phyloP scores from a whole-genome alignment of 1,140 invertebrate species.

The Drosophila nikananu region DNA sequence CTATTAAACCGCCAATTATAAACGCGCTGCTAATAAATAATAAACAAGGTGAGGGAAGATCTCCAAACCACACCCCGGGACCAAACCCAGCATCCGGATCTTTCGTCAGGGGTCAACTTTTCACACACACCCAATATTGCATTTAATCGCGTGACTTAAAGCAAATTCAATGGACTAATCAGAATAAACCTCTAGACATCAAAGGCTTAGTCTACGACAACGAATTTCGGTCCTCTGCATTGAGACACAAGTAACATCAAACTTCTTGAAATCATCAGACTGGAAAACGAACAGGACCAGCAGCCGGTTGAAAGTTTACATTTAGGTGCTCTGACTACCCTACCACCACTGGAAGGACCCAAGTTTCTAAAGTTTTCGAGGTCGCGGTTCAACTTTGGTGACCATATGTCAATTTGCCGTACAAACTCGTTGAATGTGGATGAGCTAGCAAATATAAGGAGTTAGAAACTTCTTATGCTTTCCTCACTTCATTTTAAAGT shows the following conservation, averaged over 20 bases:
- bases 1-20: slow-evolving; percentile 75
- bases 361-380: slow-evolving; percentile 51
- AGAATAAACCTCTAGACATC: slow-evolving; percentile 34
- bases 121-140: no score
- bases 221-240: slow-evolving; percentile 49
- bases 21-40: slow-evolving; percentile 64
- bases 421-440: slow-evolving; percentile 59
- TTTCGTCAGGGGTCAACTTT: slow-evolving; percentile 14
- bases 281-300: slow-evolving; percentile 6
- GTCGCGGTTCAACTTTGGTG: slow-evolving; percentile 48
- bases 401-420: slow-evolving; percentile 73
- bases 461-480: slow-evolving; percentile 6
- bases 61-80: background rate
- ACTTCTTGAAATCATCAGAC: slow-evolving; percentile 37
- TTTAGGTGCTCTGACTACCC: background rate
- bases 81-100: background rate
- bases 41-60: slow-evolving; percentile 37
- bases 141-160: slow-evolving; percentile 52
- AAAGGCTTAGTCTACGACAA: slow-evolving; percentile 30
- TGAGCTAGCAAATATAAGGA: slow-evolving; percentile 15
- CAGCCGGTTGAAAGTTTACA: slow-evolving; percentile 44
- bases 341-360: slow-evolving; percentile 31
- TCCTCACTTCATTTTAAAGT: slow-evolving; percentile 57
- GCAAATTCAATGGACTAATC: slow-evolving; percentile 67
- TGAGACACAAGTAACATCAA: slow-evolving; percentile 33